Evolutionary conservation across 1,140 invertebrate species (phyloP).

Genomic region (Hormaphis cornu): DNA sequence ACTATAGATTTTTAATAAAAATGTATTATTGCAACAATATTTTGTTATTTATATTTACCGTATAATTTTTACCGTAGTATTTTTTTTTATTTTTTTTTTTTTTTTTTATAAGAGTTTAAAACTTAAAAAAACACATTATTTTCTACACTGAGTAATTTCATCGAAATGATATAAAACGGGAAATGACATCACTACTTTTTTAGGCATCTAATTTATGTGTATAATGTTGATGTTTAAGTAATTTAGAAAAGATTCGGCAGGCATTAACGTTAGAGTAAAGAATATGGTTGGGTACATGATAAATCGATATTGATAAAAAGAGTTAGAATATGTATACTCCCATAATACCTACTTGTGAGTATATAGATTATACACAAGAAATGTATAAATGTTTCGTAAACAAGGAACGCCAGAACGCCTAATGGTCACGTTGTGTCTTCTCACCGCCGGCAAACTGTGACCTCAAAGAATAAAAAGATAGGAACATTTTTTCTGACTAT

Average conservation of each 20-base stretch:
- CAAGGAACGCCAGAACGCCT: conserved; percentile 28
- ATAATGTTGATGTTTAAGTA: neutral
- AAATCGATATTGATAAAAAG: conserved; percentile 19
- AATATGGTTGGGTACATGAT: neutral
- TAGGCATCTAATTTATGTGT: neutral
- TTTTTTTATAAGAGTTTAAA: too few relatives aligned
- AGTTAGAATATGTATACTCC: neutral
- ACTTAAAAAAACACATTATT: too few relatives aligned
- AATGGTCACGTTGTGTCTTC: conserved; percentile 26
- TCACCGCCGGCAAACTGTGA: neutral
- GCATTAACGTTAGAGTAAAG: neutral
- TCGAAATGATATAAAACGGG: neutral
- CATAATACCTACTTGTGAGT: neutral
- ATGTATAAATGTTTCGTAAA: conserved; percentile 12
- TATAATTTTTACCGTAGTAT: too few relatives aligned
- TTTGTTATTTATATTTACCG: too few relatives aligned
- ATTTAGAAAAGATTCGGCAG: neutral
- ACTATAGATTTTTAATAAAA: too few relatives aligned
- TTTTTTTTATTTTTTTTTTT: too few relatives aligned
- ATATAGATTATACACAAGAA: too few relatives aligned
- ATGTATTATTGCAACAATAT: too few relatives aligned
- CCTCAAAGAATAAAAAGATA: conserved; percentile 15
- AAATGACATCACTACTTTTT: neutral
- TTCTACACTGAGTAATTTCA: too few relatives aligned
- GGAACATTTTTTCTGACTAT: neutral